phyloP scores from a whole-genome alignment of 1,140 invertebrate genomes.

The Nasonia giraulti region DNA sequence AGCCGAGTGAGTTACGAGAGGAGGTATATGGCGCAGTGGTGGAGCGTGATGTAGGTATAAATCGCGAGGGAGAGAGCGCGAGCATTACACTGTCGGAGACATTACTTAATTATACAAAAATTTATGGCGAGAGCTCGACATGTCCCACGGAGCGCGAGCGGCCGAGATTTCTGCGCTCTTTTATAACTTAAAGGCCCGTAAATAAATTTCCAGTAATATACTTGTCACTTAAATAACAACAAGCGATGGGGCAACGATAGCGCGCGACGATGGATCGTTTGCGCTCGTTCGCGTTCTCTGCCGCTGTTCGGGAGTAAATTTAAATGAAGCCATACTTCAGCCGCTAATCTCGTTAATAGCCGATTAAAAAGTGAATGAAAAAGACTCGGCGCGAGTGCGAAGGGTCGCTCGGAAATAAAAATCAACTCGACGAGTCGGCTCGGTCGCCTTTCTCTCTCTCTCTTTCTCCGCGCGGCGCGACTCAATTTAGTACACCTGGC shows the following conservation, averaged over 20 bases:
- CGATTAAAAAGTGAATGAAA: conserved; percentile 48
- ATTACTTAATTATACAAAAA: conserved; percentile 44
- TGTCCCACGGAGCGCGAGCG: neutral
- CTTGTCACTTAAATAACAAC: conserved; percentile 44
- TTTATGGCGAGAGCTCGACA: conserved; percentile 27
- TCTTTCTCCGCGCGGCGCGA: neutral
- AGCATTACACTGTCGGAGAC: conserved; percentile 28
- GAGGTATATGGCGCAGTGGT: neutral
- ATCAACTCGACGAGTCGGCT: conserved; percentile 1
- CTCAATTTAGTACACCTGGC: conserved; percentile 36
- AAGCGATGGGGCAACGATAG: conserved; percentile 19
- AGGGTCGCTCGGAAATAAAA: conserved; percentile 40
- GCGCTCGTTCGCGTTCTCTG: too few relatives aligned
- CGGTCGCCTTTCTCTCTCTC: neutral
- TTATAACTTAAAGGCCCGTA: neutral
- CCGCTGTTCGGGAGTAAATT: conserved; percentile 17
- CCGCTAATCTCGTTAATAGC: conserved; percentile 49
- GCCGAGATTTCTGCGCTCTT: neutral
- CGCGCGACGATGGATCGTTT: conserved; percentile 33
- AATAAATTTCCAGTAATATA: conserved; percentile 47
- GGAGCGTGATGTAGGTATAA: conserved; percentile 12
- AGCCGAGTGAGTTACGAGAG: conserved; percentile 13
- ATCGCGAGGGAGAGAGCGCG: neutral
- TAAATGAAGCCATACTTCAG: conserved; percentile 39
- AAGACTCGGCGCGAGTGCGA: conserved; percentile 19